phyloP scores from a whole-genome alignment of 2,888 invertebrate species.

The Cinara cedri region DNA sequence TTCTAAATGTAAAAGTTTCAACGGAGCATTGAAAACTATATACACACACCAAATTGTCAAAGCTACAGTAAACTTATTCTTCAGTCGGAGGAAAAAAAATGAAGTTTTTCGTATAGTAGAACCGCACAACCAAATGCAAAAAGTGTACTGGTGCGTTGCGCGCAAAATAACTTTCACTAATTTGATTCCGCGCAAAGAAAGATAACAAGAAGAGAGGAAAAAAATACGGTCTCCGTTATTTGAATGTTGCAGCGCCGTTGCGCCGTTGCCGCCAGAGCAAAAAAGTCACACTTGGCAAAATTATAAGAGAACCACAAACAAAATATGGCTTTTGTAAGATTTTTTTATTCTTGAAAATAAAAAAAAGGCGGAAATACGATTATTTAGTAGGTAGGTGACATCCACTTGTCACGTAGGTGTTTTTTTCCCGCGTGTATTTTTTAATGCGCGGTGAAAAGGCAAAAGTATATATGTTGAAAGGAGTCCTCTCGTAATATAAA shows the following conservation, averaged over 20 bases:
- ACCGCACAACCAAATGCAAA: conserved; percentile 44
- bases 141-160: conserved; percentile 52
- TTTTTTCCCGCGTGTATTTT: not conserved
- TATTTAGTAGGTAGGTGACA: not conserved
- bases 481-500: not conserved
- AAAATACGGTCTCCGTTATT: conserved; percentile 28
- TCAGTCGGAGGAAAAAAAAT: conserved; percentile 2
- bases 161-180: conserved; percentile 52
- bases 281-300: conserved; percentile 36
- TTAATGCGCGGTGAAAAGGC: conserved; percentile 1
- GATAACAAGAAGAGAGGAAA: conserved; percentile 23
- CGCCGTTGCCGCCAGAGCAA: not conserved
- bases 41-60: conserved; percentile 46
- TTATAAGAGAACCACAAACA: conserved; percentile 38
- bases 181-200: conserved; percentile 42
- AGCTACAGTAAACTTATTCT: conserved; percentile 47
- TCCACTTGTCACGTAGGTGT: conserved; percentile 11
- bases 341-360: conserved; percentile 22
- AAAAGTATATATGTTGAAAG: not conserved
- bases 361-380: not conserved
- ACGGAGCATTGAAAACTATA: conserved; percentile 45
- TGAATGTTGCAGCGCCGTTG: not conserved
- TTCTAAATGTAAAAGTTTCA: conserved; percentile 45
- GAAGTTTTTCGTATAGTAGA: conserved; percentile 35
- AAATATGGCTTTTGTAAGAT: conserved; percentile 39